Percentiles rank a stretch among this genome's conserved stretches.
These are phyloP conservation scores for Poeciliopsis gracilis DNA, from an alignment of 2,797 vertebrate species.

Conservation along the genomic window DNA sequence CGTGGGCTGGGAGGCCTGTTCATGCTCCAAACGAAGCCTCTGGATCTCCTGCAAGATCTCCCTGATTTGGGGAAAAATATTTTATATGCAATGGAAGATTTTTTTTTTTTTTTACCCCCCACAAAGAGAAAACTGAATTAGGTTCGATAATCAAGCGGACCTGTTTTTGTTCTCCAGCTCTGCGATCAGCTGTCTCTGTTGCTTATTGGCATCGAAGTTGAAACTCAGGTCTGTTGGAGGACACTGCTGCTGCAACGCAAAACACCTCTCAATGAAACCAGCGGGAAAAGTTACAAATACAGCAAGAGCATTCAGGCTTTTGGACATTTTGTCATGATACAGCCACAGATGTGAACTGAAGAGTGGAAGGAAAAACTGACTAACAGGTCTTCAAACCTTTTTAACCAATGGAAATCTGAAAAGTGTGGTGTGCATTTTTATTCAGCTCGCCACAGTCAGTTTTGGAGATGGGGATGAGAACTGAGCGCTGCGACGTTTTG, in stretches of 20 bases:
- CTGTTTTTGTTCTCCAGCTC: conserved; percentile 98
- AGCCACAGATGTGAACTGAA: background rate
- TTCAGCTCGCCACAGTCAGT: background rate
- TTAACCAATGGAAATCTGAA: background rate
- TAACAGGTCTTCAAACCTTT: background rate
- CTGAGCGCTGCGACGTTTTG: too few relatives aligned
- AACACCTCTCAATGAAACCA: conserved; percentile 20
- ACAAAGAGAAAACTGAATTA: background rate
- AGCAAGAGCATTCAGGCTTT: background rate
- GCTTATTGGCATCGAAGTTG: conserved; percentile 95
- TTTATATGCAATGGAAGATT: background rate
- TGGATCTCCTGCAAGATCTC: conserved; percentile 98
- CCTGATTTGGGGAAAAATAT: conserved; percentile 64
- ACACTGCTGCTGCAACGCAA: conserved; percentile 86
- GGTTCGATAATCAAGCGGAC: conserved; percentile 60
- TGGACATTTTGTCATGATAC: background rate
- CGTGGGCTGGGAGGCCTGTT: conserved; percentile 96
- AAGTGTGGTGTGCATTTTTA: background rate
- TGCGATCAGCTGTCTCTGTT: conserved; percentile 95
- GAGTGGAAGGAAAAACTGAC: background rate
- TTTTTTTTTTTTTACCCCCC: background rate
- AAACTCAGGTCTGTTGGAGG: conserved; percentile 90
- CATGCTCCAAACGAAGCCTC: conserved; percentile 92
- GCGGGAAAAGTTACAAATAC: conserved; percentile 23
- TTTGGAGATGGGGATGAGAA: too few relatives aligned